Base-by-base conservation (phyloP, 2,113 vertebrate genomes). In the Chaetodon trifascialis region DNA sequence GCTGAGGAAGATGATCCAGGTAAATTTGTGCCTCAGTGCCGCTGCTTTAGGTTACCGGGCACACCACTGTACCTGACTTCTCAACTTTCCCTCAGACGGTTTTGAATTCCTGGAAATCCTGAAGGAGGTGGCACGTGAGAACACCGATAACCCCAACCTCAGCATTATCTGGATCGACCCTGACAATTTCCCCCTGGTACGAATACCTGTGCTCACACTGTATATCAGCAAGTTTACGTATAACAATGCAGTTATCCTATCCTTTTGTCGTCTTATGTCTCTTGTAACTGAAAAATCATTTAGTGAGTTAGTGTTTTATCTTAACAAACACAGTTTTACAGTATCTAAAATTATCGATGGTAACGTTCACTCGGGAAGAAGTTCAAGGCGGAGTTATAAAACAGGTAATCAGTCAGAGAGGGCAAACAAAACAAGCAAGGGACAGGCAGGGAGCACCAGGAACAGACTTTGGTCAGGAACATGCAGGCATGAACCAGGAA, bases 111-210 rank as follows among this genome's bases (percentile, higher is more conserved):
- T 98, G 88, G 96, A 98, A 87, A 97, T 95, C 68, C 93, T 98
- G 86, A 99, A 98, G 92, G 91, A 97, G 19, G 97, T 99, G 76
- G 97, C 97, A 12, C 95, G 94, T n/a, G 97, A 97, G 40, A 99
- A 99, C 90, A 97, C 96, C 0, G 94, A 98, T 6, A 96, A 98
- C 87, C 97, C 97, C 0, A 95, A 98, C 36, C 96, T 99, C n/a
- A 98, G 97, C 94, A 97, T 98, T 90, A 95, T 98, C 93, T 99
- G 97, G 97, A 97, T 98, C 0, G 97, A 99, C 89, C 97, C 97
- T 0, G 97, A 98, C 59, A 95, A 97, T 21, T 99, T 98, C 92
- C 97, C 97, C 0, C 92, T 99, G 96, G 97, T 99, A 92, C 16
- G 30, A 83, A 68, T 5, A 36, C 5, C 12, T 38, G 5, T 1